Conservation (phyloP, 2,113 vertebrate genomes). For the Petroica traversi region DNA sequence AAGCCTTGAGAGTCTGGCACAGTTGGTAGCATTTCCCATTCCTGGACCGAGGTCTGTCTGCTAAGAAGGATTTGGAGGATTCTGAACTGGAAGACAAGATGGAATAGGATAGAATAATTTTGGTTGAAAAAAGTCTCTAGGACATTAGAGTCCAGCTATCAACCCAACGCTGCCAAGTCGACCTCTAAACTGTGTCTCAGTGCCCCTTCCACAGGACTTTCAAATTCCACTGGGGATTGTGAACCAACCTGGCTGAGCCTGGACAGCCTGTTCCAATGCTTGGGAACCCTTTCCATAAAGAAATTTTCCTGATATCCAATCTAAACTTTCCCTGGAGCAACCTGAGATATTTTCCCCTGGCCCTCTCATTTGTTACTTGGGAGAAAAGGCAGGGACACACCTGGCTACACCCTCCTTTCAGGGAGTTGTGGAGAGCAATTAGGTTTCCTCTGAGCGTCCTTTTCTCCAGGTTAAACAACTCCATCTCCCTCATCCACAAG, state of each 20-base stretch:
- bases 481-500: neutral
- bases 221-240: fast-evolving
- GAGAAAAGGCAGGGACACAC: neutral
- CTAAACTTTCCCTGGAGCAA: neutral
- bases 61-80: neutral
- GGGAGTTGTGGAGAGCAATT: neutral
- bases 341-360: fast-evolving
- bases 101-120: neutral
- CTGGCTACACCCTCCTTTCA: neutral
- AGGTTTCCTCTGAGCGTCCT: neutral
- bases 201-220: neutral
- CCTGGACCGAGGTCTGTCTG: neutral
- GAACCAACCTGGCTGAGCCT: neutral
- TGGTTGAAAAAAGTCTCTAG: neutral
- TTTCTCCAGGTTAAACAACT: neutral
- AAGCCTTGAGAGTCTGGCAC: neutral
- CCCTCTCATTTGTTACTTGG: neutral
- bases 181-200: neutral
- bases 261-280: neutral
- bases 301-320: neutral
- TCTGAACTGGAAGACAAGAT: neutral
- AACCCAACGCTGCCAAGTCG: neutral
- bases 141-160: neutral
- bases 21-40: neutral
- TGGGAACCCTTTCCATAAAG: neutral